Evolutionary conservation across 2,888 invertebrate species (phyloP), one percentile per base, ranked within the genome.

Genomic region (Eupeodes luniger): DNA sequence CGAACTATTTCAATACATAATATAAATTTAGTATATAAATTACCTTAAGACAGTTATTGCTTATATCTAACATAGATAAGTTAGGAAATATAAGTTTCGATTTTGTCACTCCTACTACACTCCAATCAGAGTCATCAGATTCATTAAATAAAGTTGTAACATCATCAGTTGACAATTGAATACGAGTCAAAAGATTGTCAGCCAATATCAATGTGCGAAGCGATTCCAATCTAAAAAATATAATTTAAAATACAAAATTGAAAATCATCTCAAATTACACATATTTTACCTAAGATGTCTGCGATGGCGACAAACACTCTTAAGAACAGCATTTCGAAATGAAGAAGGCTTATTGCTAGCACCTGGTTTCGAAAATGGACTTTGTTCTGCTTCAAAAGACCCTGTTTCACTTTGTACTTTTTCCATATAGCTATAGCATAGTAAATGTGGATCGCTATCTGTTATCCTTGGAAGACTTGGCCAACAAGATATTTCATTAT

Each of bases 1-100:
- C 27, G 27, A 3, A 27, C 27, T 27, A 27, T 27, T 27, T 27
- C 27, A 27, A 27, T 27, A 27, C 3, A 27, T 27, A 27, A 27
- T 27, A 27, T 27, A 27, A 27, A 27, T 40, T 40, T 40, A 40
- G 9, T 9, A 27, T 16, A 53, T 36, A 6, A 19, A 19, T 74
- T 67, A 91, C 91, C 90, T 95, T 95, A 55, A 98, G 93, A 82
- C 95, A 94, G 94, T 99, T 99, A 93, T 97, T 96, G 90, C 98
- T 98, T 36, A 99, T 96, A 93, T 99, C 99, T 92, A 99, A 93
- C 97, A 98, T 98, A 5, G 98, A 98, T 78, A 99, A 95, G 92
- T 97, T 97, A 0, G 99, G 99, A 94, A 98, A 99, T 92, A 99
- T 95, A 3, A 99, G 95, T 61, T 96, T 95, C 0, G 95, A 95